phyloP scores from a whole-genome alignment of 2,797 vertebrate genomes.

The Hydrophis major region DNA sequence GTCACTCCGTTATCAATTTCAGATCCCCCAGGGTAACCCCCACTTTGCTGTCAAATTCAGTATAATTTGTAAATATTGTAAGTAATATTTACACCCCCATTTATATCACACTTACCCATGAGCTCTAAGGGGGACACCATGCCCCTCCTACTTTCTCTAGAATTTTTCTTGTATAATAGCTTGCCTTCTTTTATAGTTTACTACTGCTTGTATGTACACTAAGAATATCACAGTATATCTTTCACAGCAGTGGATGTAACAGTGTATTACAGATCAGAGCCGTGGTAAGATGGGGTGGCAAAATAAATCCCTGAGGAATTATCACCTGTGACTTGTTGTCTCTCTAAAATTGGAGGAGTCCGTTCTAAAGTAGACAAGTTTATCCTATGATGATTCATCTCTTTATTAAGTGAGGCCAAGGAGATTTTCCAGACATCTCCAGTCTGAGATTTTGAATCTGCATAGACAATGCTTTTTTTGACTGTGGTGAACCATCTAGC shows the following conservation, averaged over 20 bases:
- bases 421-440: slow-evolving; percentile 20
- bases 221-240: not conserved
- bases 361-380: slow-evolving; percentile 22
- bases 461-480: slow-evolving; percentile 24
- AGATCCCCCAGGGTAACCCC: not conserved
- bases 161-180: not conserved
- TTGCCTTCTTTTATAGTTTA: slow-evolving; percentile 2
- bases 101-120: not conserved
- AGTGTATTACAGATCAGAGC: not conserved
- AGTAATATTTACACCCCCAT: not conserved
- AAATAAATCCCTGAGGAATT: slow-evolving; percentile 23
- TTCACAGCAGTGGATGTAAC: not conserved
- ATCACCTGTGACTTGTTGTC: slow-evolving; percentile 13
- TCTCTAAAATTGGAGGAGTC: slow-evolving; percentile 9
- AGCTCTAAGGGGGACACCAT: not conserved
- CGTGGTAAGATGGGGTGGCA: too few species aligned
- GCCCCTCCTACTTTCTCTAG: not conserved
- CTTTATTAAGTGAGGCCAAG: slow-evolving; percentile 1
- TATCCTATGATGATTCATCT: not conserved
- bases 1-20: not conserved
- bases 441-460: slow-evolving; percentile 36
- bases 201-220: not conserved
- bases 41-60: not conserved
- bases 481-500: not conserved
- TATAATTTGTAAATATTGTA: too few species aligned